phyloP scores from a whole-genome alignment of 2,113 vertebrate species.

The Zeus faber region DNA sequence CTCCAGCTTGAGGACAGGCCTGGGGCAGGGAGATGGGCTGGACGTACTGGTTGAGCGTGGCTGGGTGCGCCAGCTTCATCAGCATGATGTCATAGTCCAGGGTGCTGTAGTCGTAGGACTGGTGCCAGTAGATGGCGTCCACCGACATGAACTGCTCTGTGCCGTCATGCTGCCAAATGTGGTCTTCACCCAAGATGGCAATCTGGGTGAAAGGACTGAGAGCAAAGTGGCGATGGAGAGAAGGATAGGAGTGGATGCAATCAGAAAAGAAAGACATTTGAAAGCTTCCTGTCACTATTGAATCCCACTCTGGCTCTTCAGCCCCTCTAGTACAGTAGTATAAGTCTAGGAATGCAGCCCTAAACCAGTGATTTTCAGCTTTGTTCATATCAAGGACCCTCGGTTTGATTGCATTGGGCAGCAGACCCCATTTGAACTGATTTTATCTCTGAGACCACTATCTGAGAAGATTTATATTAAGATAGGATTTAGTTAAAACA shows the following conservation, averaged over 20 bases:
- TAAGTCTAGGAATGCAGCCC: no score
- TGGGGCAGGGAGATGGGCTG: conserved; percentile 61
- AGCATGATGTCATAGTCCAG: conserved; percentile 74
- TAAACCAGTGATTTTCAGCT: no score
- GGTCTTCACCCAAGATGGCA: conserved; percentile 65
- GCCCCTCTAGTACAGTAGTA: no score
- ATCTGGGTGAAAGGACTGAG: conserved; percentile 56
- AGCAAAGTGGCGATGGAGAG: conserved; percentile 2
- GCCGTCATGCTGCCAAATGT: conserved; percentile 66
- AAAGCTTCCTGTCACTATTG: no score
- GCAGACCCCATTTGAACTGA: no score
- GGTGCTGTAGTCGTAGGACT: conserved; percentile 66
- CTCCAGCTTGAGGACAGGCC: conserved; percentile 48
- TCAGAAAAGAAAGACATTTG: no score
- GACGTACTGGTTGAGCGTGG: conserved; percentile 45
- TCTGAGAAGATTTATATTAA: no score
- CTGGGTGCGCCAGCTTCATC: conserved; percentile 61
- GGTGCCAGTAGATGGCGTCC: conserved; percentile 72
- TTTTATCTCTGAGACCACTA: no score
- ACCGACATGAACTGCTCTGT: conserved; percentile 68
- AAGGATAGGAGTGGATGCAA: not conserved
- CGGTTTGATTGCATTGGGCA: no score
- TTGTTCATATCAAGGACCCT: no score
- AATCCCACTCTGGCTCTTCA: no score
- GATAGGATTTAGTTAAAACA: no score